Percentiles rank a stretch among this genome's conserved stretches.
Evolutionary conservation across 2,797 vertebrate species (phyloP).

Genomic region (Eutrigla gurnardus): DNA sequence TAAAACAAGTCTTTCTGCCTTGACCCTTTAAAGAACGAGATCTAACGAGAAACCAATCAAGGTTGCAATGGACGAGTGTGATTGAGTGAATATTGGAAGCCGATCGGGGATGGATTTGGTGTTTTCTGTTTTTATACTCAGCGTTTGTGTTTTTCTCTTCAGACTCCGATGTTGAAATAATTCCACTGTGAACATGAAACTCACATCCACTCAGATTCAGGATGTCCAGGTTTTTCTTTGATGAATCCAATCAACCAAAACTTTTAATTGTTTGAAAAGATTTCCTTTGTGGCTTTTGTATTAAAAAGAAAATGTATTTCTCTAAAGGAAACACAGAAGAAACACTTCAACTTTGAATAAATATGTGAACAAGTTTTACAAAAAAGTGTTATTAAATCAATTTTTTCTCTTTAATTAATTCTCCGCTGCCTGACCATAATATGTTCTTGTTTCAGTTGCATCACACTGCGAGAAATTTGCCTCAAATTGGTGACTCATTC

Average conservation of each 20-base stretch:
- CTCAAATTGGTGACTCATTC: neutral
- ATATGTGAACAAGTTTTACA: constrained; percentile 28
- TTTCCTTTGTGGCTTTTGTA: constrained; percentile 62
- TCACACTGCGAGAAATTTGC: neutral
- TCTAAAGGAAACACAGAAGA: constrained; percentile 60
- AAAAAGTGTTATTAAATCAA: neutral
- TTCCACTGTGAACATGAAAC: constrained; percentile 55
- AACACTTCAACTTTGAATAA: constrained; percentile 65
- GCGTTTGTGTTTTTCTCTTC: constrained; percentile 24
- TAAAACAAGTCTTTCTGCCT: constrained; percentile 12
- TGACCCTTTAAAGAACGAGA: neutral
- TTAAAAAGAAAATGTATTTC: constrained; percentile 59
- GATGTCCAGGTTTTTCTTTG: constrained; percentile 19
- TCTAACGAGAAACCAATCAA: constrained; percentile 18
- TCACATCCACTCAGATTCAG: constrained; percentile 28
- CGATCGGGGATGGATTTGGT: constrained; percentile 28
- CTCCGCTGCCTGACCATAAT: neutral
- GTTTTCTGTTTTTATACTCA: constrained; percentile 25
- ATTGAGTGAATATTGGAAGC: constrained; percentile 37
- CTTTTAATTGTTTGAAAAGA: neutral
- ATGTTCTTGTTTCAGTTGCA: neutral
- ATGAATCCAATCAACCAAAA: constrained; percentile 32
- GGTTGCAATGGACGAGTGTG: constrained; percentile 19
- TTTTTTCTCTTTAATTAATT: neutral
- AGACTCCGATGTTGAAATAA: constrained; percentile 39